Evolutionary conservation across 2,888 invertebrate genomes (phyloP), one percentile per base, ranked within the genome.

Genomic region (Agrotis ipsilon): DNA sequence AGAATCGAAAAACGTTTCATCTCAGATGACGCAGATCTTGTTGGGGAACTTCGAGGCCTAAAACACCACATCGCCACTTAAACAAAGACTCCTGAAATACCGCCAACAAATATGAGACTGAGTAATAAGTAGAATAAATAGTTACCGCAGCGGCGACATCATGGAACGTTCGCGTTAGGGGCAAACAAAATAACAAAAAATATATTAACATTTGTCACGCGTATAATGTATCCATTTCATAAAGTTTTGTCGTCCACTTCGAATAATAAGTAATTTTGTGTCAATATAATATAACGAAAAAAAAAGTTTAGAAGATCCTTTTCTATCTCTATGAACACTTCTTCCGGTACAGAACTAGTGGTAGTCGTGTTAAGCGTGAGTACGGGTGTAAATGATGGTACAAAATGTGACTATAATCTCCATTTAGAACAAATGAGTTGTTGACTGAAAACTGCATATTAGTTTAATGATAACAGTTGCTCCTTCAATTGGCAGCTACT

Each of bases 1-100:
- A 94, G 96, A 83, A 97, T 97, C 89, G 96, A 97, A 83, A 97
- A 97, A 88, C 96, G 97, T 70, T 97, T 97, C 88, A 96, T 97
- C 59, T 96, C 97, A 1, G 96, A 96, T 76, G 97, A 97, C 89
- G 97, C 97, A 68, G 97, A 96, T 84, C 93, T 97, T 67, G 97
- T 97, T 6, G 93, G 96, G 55, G 97, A 97, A 91, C 96, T 97
- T 65, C 96, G 97, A 81, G 97, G 97, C 66, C 94, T 97, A 67
- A 97, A 97, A 91, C 97, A 97, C 89, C 95, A 94, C 87, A 96
- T 96, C 80, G 91, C 96, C 62, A 97, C 97, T 89, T 97, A 97
- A 96, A 90, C 86, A 82, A 81, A 89, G 82, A 85, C 87, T 85
- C 85, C 90, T 83, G 91, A 91, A 90, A 85, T 86, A 92, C 89